A percentile compares a stretch with the other conserved stretches of the same genome.
Evolutionary conservation across 2,888 invertebrate species (phyloP).

Genomic region (Mechanitis messenoides): DNA sequence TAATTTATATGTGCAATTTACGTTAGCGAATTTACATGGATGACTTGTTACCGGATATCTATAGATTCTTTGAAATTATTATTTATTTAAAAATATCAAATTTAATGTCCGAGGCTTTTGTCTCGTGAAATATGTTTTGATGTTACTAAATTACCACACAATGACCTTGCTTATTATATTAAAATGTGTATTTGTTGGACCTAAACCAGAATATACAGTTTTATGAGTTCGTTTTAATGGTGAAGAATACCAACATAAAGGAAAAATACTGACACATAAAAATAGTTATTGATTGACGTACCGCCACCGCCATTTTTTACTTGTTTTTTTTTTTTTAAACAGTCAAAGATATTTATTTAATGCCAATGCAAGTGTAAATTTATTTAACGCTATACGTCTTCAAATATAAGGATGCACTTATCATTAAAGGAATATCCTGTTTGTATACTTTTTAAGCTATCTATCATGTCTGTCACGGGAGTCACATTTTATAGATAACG

Average conservation of each 20-base stretch:
- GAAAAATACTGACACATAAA: slow-evolving; percentile 25
- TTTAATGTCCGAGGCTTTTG: too few species aligned
- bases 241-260: slow-evolving; percentile 24
- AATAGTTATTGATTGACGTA: too few species aligned
- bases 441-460: slow-evolving; percentile 62
- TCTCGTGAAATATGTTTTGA: too few species aligned
- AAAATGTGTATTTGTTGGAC: too few species aligned
- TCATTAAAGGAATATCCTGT: slow-evolving; percentile 63
- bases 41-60: slow-evolving; percentile 28
- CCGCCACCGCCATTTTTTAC: neutral
- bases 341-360: too few species aligned
- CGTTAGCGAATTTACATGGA: slow-evolving; percentile 25
- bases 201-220: too few species aligned
- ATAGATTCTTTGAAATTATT: slow-evolving; percentile 25
- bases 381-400: slow-evolving; percentile 24
- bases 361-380: slow-evolving; percentile 9
- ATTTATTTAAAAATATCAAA: slow-evolving; percentile 14
- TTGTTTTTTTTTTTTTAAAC: too few species aligned
- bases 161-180: too few species aligned
- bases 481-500: slow-evolving; percentile 53
- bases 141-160: neutral
- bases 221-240: too few species aligned
- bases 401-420: slow-evolving; percentile 52
- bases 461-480: slow-evolving; percentile 66
- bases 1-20: slow-evolving; percentile 23